Conservation (phyloP, 2,113 vertebrate genomes). For the Carettochelys insculpta region DNA sequence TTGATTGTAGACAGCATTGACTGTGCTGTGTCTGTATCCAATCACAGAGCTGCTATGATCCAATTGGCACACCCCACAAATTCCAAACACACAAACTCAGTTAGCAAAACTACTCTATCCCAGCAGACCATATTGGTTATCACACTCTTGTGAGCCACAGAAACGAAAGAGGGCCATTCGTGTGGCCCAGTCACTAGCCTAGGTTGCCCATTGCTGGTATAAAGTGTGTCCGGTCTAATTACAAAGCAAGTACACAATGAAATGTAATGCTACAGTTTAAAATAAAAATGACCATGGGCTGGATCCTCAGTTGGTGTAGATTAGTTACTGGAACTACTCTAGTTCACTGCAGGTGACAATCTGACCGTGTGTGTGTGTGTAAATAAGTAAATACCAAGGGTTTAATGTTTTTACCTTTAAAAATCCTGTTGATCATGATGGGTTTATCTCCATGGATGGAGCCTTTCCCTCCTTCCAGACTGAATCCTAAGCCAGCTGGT, state of each 20-base stretch:
- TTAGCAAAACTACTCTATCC: no score
- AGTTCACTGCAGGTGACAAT: not conserved
- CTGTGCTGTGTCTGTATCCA: no score
- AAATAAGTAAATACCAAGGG: no score
- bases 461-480: slow-evolving; percentile 92
- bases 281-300: not conserved
- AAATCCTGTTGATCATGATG: slow-evolving; percentile 87
- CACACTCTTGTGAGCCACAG: no score
- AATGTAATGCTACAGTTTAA: not conserved
- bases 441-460: slow-evolving; percentile 92
- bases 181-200: no score
- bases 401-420: slow-evolving; percentile 79
- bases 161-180: no score
- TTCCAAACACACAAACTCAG: no score
- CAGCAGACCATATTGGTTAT: no score
- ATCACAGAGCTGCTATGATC: no score
- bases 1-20: no score
- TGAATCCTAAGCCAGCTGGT: slow-evolving; percentile 89
- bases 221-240: not conserved
- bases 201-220: no score
- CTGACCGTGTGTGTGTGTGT: not conserved
- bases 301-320: not conserved
- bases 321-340: not conserved
- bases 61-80: no score
- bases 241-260: not conserved